A percentile compares a stretch with the other conserved stretches of the same genome.
phyloP scores from a whole-genome alignment of 2,797 vertebrate genomes.

The Fistularia commersonii region DNA sequence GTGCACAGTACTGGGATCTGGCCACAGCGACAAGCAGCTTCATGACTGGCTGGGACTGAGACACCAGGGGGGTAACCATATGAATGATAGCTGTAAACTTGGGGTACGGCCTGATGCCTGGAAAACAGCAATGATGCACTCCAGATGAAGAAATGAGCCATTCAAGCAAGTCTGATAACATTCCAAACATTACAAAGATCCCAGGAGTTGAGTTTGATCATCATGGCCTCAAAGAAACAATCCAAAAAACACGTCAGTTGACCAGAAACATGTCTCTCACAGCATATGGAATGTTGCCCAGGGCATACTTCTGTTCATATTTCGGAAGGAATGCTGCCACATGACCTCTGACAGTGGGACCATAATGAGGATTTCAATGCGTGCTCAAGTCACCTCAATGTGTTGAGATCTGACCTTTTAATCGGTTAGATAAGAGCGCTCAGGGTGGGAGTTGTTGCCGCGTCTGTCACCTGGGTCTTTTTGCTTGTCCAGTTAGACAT shows the following conservation, averaged over 20 bases:
- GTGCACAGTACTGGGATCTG: conserved; percentile 97
- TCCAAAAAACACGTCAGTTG: too few relatives aligned
- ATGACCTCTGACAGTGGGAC: too few relatives aligned
- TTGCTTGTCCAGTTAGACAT: conserved; percentile 30
- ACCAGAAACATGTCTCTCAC: too few relatives aligned
- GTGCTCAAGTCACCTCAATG: conserved; percentile 19
- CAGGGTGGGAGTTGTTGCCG: too few relatives aligned
- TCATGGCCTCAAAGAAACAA: too few relatives aligned
- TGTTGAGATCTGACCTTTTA: not conserved
- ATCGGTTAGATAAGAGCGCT: too few relatives aligned
- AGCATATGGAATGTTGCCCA: too few relatives aligned
- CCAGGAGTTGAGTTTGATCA: not conserved
- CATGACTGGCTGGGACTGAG: conserved; percentile 96
- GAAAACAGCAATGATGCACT: conserved; percentile 13
- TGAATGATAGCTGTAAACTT: conserved; percentile 97
- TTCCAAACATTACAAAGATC: not conserved
- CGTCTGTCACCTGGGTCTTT: too few relatives aligned
- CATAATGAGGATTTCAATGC: too few relatives aligned
- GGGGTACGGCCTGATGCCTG: conserved; percentile 89
- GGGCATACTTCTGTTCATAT: too few relatives aligned
- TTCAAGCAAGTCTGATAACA: not conserved
- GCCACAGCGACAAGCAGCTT: conserved; percentile 94
- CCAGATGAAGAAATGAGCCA: conserved; percentile 1
- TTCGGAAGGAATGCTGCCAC: too few relatives aligned
- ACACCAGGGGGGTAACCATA: conserved; percentile 92